Evolutionary conservation across 2,797 vertebrate genomes (phyloP).

Genomic region (Pseudochaenichthys georgianus): DNA sequence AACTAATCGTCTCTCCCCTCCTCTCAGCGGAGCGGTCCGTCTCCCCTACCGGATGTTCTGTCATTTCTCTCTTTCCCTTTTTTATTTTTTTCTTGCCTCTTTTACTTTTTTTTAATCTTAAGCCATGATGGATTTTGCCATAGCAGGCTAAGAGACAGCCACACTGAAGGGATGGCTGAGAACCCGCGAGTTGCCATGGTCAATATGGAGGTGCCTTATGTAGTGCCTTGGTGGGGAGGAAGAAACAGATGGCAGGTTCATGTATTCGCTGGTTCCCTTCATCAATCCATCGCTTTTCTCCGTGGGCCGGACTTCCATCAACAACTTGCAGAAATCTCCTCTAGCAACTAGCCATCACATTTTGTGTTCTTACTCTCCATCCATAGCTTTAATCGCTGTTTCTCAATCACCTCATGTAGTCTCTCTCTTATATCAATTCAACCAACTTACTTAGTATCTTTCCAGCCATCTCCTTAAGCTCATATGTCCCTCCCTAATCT

Average conservation of each 20-base stretch:
- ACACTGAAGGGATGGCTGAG: conserved; percentile 51
- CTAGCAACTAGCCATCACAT: conserved; percentile 4
- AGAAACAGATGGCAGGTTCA: conserved; percentile 80
- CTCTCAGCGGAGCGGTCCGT: conserved; percentile 59
- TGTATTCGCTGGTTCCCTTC: conserved; percentile 68
- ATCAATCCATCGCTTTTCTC: conserved; percentile 73
- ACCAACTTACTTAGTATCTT: conserved; percentile 3
- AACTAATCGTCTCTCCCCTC: conserved; percentile 75
- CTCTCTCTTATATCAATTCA: conserved; percentile 12
- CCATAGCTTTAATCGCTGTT: conserved; percentile 12
- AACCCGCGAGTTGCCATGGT: conserved; percentile 65
- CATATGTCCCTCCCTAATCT: conserved; percentile 8
- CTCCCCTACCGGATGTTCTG: conserved; percentile 71
- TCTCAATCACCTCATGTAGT: not conserved
- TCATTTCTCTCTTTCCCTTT: conserved; percentile 26
- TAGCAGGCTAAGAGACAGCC: conserved; percentile 61
- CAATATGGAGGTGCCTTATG: conserved; percentile 74
- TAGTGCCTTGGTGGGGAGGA: conserved; percentile 61
- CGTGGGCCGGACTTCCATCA: conserved; percentile 60
- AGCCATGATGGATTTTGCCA: conserved; percentile 65
- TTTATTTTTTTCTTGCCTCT: conserved; percentile 3
- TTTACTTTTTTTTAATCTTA: conserved; percentile 41
- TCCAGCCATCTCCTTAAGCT: conserved; percentile 12
- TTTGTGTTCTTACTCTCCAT: conserved; percentile 26
- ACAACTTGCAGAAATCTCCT: conserved; percentile 39